phyloP scores from a whole-genome alignment of 2,888 invertebrate species.

The Agrotis exclamationis region DNA sequence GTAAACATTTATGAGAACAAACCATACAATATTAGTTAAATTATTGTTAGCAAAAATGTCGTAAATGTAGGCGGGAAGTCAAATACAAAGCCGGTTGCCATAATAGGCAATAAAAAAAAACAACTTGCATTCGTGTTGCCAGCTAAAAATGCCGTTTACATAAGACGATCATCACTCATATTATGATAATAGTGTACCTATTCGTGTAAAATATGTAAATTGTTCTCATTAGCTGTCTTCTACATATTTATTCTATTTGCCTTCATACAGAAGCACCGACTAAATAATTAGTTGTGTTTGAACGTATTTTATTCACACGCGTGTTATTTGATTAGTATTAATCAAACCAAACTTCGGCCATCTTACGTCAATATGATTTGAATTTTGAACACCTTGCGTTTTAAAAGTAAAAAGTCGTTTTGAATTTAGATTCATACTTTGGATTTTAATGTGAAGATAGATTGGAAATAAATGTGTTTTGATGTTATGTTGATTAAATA shows the following conservation, averaged over 20 bases:
- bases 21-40: constrained; percentile 57
- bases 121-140: constrained; percentile 71
- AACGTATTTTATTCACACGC: constrained; percentile 63
- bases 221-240: constrained; percentile 83
- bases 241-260: constrained; percentile 72
- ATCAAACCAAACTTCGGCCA: constrained; percentile 26
- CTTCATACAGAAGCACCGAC: constrained; percentile 69
- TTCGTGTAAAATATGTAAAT: constrained; percentile 89
- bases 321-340: constrained; percentile 50
- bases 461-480: constrained; percentile 46
- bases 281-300: constrained; percentile 68
- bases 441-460: constrained; percentile 49
- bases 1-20: constrained; percentile 55
- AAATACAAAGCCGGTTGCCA: constrained; percentile 78
- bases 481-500: constrained; percentile 43
- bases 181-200: constrained; percentile 82
- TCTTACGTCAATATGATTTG: constrained; percentile 46
- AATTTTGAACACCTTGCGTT: constrained; percentile 45
- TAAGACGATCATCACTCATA: constrained; percentile 82
- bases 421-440: constrained; percentile 55
- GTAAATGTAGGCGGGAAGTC: constrained; percentile 78
- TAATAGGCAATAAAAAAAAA: constrained; percentile 81
- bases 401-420: constrained; percentile 27
- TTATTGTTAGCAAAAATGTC: constrained; percentile 76
- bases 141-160: constrained; percentile 78